Base-by-base conservation (phyloP, 2,888 invertebrate species). In the Podabrus alpinus region DNA sequence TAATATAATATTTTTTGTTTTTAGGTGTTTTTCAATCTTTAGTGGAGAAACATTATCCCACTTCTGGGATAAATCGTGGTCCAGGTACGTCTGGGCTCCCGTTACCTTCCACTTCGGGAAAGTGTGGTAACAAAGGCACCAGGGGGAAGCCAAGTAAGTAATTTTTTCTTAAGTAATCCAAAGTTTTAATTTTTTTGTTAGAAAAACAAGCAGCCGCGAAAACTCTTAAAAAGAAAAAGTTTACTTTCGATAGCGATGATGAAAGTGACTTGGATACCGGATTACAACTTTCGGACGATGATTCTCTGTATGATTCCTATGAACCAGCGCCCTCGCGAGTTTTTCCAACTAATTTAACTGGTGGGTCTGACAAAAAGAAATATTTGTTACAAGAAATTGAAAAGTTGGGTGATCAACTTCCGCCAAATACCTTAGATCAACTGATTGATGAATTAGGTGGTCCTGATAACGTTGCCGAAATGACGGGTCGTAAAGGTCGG, bases 21-120 rank as follows among this genome's bases (percentile, higher is more conserved):
- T 11, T 68, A 70, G 24, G 98, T 79, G 99, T 99, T 19, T 92
- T 99, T 84, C 97, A 98, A 86, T 94, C 97, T 0, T 88, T 99
- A 74, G 97, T 99, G 0, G 99, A 99, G 87, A 98, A 98, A 86
- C 98, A 99, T 88, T 99, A 99, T 86, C 99, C 99, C 0, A 97
- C 97, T 0, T 97, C 98, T 3, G 96, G 97, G 88, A 90, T 97
- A 60, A 86, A 82, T 74, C 77, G 87, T 60, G 86, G 87, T 62
- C 85, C 86, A 60, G 81, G 86, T 72, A 76, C 87, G 19, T 79
- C 87, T 59, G 87, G 94, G 0, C 84, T 93, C 9, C 92, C 92
- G 81, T 87, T 86, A 68, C 81, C 82, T 69, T 84, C 80, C 60
- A 77, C 79, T 66, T 77, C 80, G 5, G 79, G 84, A 71, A 79